phyloP scores from a whole-genome alignment of 2,113 vertebrate species.

The Pelecanoides urinatrix region DNA sequence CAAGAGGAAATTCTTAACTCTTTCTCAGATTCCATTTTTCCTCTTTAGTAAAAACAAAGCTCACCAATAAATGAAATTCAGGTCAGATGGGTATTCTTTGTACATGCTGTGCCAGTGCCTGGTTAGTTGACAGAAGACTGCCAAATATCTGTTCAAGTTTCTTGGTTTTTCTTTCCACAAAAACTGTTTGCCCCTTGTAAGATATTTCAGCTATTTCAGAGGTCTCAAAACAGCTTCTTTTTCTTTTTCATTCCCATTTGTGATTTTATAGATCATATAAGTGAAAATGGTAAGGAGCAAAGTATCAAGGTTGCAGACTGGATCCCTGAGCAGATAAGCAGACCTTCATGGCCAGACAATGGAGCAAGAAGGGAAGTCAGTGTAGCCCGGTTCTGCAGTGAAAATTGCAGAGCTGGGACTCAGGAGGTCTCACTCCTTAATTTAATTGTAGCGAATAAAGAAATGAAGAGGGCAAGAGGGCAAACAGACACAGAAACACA shows the following conservation, averaged over 20 bases:
- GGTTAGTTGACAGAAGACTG: background rate
- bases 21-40: conserved; percentile 22
- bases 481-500: background rate
- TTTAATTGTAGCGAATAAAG: background rate
- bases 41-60: background rate
- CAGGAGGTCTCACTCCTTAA: background rate
- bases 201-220: background rate
- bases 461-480: background rate
- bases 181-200: background rate
- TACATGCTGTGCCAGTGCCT: background rate
- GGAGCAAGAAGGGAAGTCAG: background rate
- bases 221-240: background rate
- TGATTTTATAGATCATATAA: background rate
- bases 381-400: background rate
- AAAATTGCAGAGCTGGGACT: background rate
- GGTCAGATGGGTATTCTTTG: background rate
- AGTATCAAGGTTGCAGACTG: background rate
- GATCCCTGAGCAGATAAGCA: background rate
- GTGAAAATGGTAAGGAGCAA: background rate
- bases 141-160: background rate
- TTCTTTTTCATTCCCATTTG: background rate
- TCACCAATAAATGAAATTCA: conserved; percentile 6
- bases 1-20: conserved; percentile 46
- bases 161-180: background rate
- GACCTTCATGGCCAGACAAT: background rate